Base-by-base conservation (phyloP, 1,140 invertebrate genomes). In the Asobara japonica region DNA sequence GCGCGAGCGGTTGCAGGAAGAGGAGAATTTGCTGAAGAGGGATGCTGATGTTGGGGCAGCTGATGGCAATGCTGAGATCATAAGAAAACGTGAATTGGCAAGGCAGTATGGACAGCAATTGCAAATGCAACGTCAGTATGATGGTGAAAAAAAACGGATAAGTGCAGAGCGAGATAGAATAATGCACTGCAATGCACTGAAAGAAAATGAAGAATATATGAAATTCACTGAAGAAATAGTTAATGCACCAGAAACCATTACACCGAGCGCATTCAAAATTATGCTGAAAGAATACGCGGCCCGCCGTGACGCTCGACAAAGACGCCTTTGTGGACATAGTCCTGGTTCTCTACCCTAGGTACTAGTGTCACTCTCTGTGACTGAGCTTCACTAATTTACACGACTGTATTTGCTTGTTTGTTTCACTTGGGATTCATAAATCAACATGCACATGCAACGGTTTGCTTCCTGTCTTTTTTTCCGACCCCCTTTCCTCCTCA, bases 221-320 rank as follows among this genome's bases (percentile, higher is more conserved):
- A 75, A 69, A 29, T 64, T 74, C 16, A 74, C 71, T 7, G 73
- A 77, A 3, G 72, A 78, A 51, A 36, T 80, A n/a, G 45, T 79
- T 67, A 62, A 70, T 6, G 77, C 78, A 72, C 77, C 80, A 18
- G 76, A 79, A 45, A 73, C 66, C 33, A 66, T 79, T 29, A 66
- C 45, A 18, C 76, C 78, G 11, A 78, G 80, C 69, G 78, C 80
- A 33, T 80, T 80, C 65, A 79, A 80, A 65, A 56, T 70, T 11
- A 48, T 78, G 36, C 31, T 81, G 22, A 77, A 72, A 38, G 71
- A 79, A 33, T 75, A 67, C 73, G 72, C 48, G 6, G 71, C 71
- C 60, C 31, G 79, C 56, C 22, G 71, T 13, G 69, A 74, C 11
- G 69, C 72, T 18, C 75, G 80, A 66, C 73, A 73, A 20, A 73